Percentiles rank a stretch among this genome's conserved stretches.
These are phyloP conservation scores for Eutolmus rufibarbis DNA, from an alignment of 2,888 invertebrate species.

Conservation along the genomic window DNA sequence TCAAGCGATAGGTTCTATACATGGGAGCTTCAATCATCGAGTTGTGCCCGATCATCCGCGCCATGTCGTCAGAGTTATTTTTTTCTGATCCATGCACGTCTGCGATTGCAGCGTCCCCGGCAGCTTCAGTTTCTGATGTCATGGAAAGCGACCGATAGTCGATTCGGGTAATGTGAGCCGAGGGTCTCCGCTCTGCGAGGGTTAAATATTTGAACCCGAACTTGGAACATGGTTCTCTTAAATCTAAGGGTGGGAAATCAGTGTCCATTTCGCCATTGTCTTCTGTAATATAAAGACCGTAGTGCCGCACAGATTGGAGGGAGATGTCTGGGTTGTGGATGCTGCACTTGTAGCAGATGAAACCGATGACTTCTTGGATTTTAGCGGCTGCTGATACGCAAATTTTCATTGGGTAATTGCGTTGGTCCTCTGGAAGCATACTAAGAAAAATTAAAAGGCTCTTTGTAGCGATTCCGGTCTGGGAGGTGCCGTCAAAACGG, in stretches of 20 bases:
- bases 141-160: conserved; percentile 60
- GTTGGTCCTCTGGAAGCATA: conserved; percentile 81
- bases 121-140: conserved; percentile 63
- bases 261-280: conserved; percentile 90
- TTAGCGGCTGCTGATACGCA: conserved; percentile 84
- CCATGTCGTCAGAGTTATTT: conserved; percentile 65
- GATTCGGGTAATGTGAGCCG: conserved; percentile 56
- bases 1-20: conserved; percentile 82
- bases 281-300: conserved; percentile 92
- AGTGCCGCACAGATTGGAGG: conserved; percentile 73
- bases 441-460: conserved; percentile 90
- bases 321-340: conserved; percentile 70
- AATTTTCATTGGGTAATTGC: conserved; percentile 84
- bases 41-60: conserved; percentile 75
- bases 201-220: conserved; percentile 92
- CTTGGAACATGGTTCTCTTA: conserved; percentile 87
- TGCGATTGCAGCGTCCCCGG: conserved; percentile 55
- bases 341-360: conserved; percentile 85
- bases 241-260: conserved; percentile 91
- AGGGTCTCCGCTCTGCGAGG: conserved; percentile 74
- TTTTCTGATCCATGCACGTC: conserved; percentile 59
- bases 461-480: conserved; percentile 79
- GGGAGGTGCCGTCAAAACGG: conserved; percentile 89
- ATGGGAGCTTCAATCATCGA: conserved; percentile 86
- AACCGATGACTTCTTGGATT: conserved; percentile 89